These are phyloP conservation scores for Piscicola geometra DNA, from an alignment of 2,888 invertebrate genomes.

Conservation along the genomic window DNA sequence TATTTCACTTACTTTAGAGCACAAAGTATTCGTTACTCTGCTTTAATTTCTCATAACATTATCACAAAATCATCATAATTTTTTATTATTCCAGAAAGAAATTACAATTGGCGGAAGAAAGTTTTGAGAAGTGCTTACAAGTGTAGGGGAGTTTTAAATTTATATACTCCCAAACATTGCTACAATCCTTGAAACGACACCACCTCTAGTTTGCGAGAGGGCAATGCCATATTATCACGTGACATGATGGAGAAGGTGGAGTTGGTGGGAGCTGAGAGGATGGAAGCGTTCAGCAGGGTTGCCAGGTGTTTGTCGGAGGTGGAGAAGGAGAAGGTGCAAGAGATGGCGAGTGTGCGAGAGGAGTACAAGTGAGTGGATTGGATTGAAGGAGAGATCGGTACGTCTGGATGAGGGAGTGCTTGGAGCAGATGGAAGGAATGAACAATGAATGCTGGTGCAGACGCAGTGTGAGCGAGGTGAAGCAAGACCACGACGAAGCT, in stretches of 20 bases:
- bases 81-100: neutral
- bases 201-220: neutral
- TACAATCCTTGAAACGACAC: no score
- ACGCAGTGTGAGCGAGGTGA: neutral
- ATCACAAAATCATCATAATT: neutral
- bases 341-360: neutral
- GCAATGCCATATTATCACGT: neutral
- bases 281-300: neutral
- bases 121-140: neutral
- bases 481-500: slow-evolving; percentile 11
- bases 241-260: neutral
- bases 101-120: neutral
- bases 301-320: neutral
- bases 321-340: neutral
- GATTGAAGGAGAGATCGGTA: no score
- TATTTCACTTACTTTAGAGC: no score
- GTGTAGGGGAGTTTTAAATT: neutral
- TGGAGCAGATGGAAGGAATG: no score
- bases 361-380: neutral
- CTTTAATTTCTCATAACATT: neutral
- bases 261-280: neutral
- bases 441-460: neutral
- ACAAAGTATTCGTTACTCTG: neutral
- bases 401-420: no score
- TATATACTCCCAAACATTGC: no score